Evolutionary conservation across 1,140 invertebrate species (phyloP).

Genomic region (Coptotermes formosanus): DNA sequence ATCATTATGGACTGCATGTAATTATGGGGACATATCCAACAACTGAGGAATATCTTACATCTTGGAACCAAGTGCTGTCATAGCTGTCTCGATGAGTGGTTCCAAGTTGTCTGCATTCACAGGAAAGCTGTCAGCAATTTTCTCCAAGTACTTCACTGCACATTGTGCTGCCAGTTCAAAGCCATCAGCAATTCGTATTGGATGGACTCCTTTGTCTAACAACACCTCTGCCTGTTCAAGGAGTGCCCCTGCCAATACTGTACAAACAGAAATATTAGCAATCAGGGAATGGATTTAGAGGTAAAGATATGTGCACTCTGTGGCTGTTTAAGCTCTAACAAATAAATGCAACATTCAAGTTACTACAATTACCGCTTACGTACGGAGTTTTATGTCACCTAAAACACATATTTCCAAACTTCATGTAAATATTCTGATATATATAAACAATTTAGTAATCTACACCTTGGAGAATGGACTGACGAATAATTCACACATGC

Average conservation of each 20-base stretch:
- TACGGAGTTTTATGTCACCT: no score
- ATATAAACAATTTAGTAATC: no score
- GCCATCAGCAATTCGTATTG: constrained; percentile 97
- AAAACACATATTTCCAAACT: no score
- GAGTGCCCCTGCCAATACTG: constrained; percentile 83
- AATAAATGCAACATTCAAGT: no score
- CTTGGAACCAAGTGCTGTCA: constrained; percentile 99
- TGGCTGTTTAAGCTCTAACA: no score
- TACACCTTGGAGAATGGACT: no score
- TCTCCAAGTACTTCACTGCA: constrained; percentile 83
- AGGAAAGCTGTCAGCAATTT: constrained; percentile 86
- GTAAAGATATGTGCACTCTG: no score
- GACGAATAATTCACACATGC: no score
- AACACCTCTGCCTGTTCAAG: constrained; percentile 93
- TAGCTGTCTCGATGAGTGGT: constrained; percentile 90
- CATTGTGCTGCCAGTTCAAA: constrained; percentile 95
- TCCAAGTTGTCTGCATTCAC: constrained; percentile 81
- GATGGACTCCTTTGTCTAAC: constrained; percentile 96
- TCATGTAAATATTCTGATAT: no score
- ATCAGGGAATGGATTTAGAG: no score
- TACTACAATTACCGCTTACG: no score
- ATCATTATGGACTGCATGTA: not conserved
- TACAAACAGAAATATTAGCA: constrained; percentile 27
- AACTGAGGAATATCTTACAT: constrained; percentile 61
- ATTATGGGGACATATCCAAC: not conserved